Evolutionary conservation across 2,113 vertebrate genomes (phyloP), one percentile per base, ranked within the genome.

Genomic region (Chloroceryle aenea): DNA sequence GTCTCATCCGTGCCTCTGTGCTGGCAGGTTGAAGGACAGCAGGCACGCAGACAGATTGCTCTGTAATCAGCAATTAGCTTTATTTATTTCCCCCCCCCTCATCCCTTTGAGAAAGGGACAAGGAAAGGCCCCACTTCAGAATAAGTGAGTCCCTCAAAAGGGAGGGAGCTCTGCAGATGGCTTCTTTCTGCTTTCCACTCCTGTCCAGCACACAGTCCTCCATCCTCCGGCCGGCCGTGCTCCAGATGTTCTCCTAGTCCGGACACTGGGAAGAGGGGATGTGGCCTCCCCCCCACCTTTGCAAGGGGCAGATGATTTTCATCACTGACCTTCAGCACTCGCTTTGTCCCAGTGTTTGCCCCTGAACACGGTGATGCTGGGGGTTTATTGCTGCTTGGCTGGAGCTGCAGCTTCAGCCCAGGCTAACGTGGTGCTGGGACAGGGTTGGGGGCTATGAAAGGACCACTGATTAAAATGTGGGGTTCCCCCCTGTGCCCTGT

Each of bases 231-330:
- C n/a, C n/a, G n/a, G n/a, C n/a, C n/a, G n/a, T 50, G 53, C 92
- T 94, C 84, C 95, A 97, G 94, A 95, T 87, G 58, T 93, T 82
- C 74, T 63, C 75, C 80, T 67, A 20, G n/a, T 79, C 93, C 9
- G 14, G 85, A 89, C 91, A 95, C 95, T 94, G 84, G 72, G 85
- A 71, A 71, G 66, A 94, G 53, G 75, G 66, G 66, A 85, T 85
- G 73, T 47, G 89, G 34, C 61, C 66, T 91, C 85, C 71, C 80
- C 89, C 87, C 71, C 67, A 74, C 67, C 93, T 95, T 62, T 91
- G 67, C 47, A 43, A 94, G 86, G 83, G 93, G 92, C 10, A 72
- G 62, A 20, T 67, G 0, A 29, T 14, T 36, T 6, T 75, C 58
- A 45, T 36, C 5, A 2, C 22, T 58, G 10, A 52, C 25, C 15